Percentiles rank a stretch among this genome's conserved stretches.
These are phyloP conservation scores for Epinephelus awoara DNA, from an alignment of 2,797 vertebrate genomes.

Conservation along the genomic window DNA sequence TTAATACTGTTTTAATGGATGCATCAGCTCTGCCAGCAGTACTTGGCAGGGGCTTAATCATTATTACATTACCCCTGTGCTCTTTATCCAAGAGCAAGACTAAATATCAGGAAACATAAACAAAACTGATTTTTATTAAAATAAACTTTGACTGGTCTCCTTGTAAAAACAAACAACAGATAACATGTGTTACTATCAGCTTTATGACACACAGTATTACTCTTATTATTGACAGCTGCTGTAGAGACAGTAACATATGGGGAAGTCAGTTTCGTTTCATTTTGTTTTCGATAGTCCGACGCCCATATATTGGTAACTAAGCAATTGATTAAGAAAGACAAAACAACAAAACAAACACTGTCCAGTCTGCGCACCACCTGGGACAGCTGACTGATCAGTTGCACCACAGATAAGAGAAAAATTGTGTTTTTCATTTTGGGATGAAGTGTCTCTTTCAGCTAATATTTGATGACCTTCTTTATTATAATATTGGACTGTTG, in stretches of 20 bases:
- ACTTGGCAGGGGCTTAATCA: slow-evolving; percentile 28
- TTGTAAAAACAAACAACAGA: not conserved
- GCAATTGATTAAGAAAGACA: no score
- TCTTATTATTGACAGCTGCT: no score
- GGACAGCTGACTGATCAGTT: no score
- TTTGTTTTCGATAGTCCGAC: no score
- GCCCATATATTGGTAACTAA: no score
- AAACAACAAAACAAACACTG: no score
- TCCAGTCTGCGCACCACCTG: no score
- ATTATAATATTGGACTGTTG: not conserved
- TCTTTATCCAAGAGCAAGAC: slow-evolving; percentile 7
- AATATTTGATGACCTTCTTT: not conserved
- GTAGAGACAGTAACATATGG: no score
- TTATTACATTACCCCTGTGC: slow-evolving; percentile 25
- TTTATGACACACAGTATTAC: not conserved
- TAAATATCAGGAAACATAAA: not conserved
- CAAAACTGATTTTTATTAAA: not conserved
- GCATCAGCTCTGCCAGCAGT: slow-evolving; percentile 32
- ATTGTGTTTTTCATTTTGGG: no score
- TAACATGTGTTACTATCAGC: not conserved
- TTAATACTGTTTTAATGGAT: slow-evolving; percentile 39
- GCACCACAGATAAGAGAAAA: no score
- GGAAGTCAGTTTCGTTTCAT: no score
- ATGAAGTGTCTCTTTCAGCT: not conserved
- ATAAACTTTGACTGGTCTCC: not conserved